These are phyloP conservation scores for Epinephelus fuscoguttatus DNA, from an alignment of 2,113 vertebrate genomes.

Conservation along the genomic window DNA sequence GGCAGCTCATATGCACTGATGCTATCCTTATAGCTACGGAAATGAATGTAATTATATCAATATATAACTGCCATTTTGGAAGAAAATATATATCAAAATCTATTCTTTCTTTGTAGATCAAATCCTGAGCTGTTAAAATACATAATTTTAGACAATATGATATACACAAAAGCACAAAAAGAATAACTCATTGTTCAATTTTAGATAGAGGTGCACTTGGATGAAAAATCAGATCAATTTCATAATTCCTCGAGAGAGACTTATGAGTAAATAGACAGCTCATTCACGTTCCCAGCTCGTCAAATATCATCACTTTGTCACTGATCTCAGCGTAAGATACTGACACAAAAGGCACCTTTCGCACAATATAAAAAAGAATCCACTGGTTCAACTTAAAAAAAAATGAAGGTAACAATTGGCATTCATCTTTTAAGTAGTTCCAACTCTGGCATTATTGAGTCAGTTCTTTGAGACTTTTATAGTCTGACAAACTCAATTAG, in stretches of 20 bases:
- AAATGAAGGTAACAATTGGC: too few relatives aligned
- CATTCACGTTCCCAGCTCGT: too few relatives aligned
- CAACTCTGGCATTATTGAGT: too few relatives aligned
- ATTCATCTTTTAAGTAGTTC: too few relatives aligned
- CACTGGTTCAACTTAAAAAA: too few relatives aligned
- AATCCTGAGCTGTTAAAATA: background rate
- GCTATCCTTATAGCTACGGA: background rate
- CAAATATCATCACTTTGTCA: too few relatives aligned
- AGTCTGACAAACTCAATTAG: too few relatives aligned
- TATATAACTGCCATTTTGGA: background rate
- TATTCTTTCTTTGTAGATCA: background rate
- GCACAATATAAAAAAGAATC: too few relatives aligned
- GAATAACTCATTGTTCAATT: background rate
- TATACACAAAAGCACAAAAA: background rate
- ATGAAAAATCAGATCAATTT: background rate
- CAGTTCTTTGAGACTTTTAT: too few relatives aligned
- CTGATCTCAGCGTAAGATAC: too few relatives aligned
- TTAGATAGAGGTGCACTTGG: too few relatives aligned
- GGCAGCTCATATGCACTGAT: constrained; percentile 5
- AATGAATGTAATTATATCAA: background rate
- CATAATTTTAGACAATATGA: background rate
- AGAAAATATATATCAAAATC: background rate
- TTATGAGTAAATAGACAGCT: background rate
- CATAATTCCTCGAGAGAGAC: background rate
- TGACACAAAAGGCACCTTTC: too few relatives aligned